Base-by-base conservation (phyloP, 1,140 invertebrate genomes). In the Carposina sasakii region DNA sequence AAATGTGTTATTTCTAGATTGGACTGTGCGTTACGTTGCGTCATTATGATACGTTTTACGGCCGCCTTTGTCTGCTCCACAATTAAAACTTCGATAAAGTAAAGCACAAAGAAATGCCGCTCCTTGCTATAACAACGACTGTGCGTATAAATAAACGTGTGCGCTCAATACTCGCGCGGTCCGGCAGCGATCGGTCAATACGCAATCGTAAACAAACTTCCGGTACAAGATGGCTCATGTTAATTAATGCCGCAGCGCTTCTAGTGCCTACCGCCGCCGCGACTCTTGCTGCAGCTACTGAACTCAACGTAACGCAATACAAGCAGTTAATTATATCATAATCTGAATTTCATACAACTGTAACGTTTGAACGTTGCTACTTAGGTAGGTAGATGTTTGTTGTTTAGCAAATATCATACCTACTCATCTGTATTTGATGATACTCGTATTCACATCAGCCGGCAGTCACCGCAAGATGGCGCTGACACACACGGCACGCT, bases 81-180 rank as follows among this genome's bases (percentile, higher is more conserved):
- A 78, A 79, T 79, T 81, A 81, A 81, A 81, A 76, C 59, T 76
- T 71, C 63, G 62, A 78, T 75, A 77, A 75, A 75, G 69, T 71
- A 43, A 53, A 48, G 61, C 58, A 77, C 76, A 81, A 81, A 81
- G 73, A 69, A 67, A 68, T 68, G 73, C 76, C 76, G 76, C 69
- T 71, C 67, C 63, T 76, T 69, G 67, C 67, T 57, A 56, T 63
- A 68, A 72, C 72, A 68, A 68, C 65, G 60, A 50, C 57, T 53
- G n/a, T n/a, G 59, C 63, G 65, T 67, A 71, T 77, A 81, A 77
- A 81, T 74, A 81, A 69, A 64, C 70, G 52, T 37, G 51, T 60
- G 54, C 58, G 45, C 50, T 45, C 54, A 24, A 33, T 59, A 57
- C 54, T 51, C 58, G 52, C 51, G 46, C 63, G 60, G 57, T 63